A percentile compares a stretch with the other conserved stretches of the same genome.
Evolutionary conservation across 2,113 vertebrate species (phyloP).

Genomic region (Lepidothrix coronata): DNA sequence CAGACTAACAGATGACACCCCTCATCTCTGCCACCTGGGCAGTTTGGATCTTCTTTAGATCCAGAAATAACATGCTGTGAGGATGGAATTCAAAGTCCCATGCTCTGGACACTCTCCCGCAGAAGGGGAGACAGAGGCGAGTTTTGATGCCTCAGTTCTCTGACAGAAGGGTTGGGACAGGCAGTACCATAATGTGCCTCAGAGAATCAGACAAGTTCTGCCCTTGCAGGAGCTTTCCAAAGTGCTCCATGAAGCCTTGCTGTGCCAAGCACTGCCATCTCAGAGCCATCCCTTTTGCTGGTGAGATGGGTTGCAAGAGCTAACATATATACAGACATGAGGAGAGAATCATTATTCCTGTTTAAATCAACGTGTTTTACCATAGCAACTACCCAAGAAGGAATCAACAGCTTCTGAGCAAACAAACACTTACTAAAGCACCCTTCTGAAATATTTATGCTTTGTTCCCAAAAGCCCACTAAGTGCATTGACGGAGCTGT

Average conservation of each 20-base stretch:
- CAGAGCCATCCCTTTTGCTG: fast-evolving
- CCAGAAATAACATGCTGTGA: background rate
- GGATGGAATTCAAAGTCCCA: background rate
- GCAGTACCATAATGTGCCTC: background rate
- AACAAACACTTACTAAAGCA: conserved; percentile 35
- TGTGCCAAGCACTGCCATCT: background rate
- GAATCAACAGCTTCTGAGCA: conserved; percentile 22
- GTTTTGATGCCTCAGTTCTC: background rate
- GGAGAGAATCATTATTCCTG: background rate
- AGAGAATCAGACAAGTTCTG: background rate
- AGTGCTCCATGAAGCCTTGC: background rate
- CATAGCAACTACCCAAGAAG: conserved; percentile 46
- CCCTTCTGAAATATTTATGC: conserved; percentile 43
- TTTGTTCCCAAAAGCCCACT: conserved; percentile 30
- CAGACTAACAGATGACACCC: background rate
- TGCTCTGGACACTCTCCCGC: background rate
- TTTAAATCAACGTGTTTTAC: conserved; percentile 33
- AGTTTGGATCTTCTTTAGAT: background rate
- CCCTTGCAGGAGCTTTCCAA: background rate
- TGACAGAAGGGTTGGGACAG: background rate
- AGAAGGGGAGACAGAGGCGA: background rate
- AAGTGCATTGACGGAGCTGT: background rate
- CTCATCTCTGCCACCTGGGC: background rate
- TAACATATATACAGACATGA: background rate
- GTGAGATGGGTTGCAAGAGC: background rate